A percentile compares a stretch with the other conserved stretches of the same genome.
These are phyloP conservation scores for Anguilla pacifica DNA, from an alignment of 2,797 vertebrate species.

Conservation along the genomic window DNA sequence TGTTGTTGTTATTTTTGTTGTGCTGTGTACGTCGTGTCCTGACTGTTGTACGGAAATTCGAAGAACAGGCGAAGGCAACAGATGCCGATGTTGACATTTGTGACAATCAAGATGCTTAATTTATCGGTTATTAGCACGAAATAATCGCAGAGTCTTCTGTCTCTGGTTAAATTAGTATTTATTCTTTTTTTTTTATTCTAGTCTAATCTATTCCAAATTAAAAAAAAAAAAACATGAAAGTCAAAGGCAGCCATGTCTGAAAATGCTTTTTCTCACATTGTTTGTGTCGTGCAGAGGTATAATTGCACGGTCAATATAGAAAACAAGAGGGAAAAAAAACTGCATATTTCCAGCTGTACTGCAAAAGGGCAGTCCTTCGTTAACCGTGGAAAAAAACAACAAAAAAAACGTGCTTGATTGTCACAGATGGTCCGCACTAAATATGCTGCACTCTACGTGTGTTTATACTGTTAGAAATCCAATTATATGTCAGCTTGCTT, in stretches of 20 bases:
- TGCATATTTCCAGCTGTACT: neutral
- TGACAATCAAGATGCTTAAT: slow-evolving; percentile 16
- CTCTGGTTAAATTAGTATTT: neutral
- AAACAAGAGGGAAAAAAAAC: neutral
- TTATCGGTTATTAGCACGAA: slow-evolving; percentile 16
- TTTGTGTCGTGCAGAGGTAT: slow-evolving; percentile 10
- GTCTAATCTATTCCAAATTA: neutral
- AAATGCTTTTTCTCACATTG: slow-evolving; percentile 17
- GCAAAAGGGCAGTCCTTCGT: slow-evolving; percentile 7
- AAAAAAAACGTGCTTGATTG: slow-evolving; percentile 11
- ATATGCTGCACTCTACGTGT: slow-evolving; percentile 23
- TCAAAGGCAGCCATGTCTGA: neutral
- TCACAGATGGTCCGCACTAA: slow-evolving; percentile 20
- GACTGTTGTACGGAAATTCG: neutral
- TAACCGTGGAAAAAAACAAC: neutral
- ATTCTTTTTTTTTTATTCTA: neutral
- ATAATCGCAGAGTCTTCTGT: slow-evolving; percentile 10
- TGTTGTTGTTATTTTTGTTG: neutral
- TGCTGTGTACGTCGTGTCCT: neutral
- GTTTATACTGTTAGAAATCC: slow-evolving; percentile 27
- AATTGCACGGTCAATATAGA: slow-evolving; percentile 8
- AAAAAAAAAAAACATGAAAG: neutral
- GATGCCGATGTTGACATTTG: slow-evolving; percentile 10
- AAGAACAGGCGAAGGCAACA: neutral
- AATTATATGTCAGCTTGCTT: slow-evolving; percentile 31